Percentiles rank a stretch among this genome's conserved stretches.
Conservation (phyloP, 2,113 vertebrate genomes). For the Nyctibius bracteatus region DNA sequence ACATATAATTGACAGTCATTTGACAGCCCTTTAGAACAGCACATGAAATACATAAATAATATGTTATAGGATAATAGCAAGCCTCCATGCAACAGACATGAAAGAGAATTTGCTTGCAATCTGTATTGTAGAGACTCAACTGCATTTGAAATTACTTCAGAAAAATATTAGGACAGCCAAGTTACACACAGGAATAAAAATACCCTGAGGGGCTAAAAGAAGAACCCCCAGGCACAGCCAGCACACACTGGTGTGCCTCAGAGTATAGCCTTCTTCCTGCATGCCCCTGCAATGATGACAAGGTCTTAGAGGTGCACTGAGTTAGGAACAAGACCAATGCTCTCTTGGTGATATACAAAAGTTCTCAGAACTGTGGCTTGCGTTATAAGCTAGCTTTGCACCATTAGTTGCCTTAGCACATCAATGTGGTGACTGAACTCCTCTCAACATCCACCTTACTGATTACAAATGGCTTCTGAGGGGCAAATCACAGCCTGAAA, state of each 20-base stretch:
- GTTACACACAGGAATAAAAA: not conserved
- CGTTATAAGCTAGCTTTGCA: rapidly evolving
- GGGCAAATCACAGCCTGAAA: not conserved
- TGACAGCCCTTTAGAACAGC: conserved; percentile 6
- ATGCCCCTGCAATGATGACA: rapidly evolving
- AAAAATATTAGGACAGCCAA: not conserved
- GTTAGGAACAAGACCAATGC: rapidly evolving
- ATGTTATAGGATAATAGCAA: not conserved
- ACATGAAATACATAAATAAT: not conserved
- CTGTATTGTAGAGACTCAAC: not conserved
- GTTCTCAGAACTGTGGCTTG: not conserved
- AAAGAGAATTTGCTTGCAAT: not conserved
- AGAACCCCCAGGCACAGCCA: not conserved
- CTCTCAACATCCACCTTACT: not conserved
- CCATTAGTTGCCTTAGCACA: rapidly evolving
- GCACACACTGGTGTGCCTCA: rapidly evolving
- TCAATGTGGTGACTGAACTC: not conserved
- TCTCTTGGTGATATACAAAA: rapidly evolving
- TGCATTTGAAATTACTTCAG: not conserved
- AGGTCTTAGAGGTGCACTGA: no score
- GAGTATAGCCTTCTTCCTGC: not conserved
- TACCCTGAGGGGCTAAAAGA: not conserved
- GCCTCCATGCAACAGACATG: not conserved
- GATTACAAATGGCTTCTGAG: not conserved
- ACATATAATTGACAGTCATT: conserved; percentile 38